Percentiles rank a stretch among this genome's conserved stretches.
These are phyloP conservation scores for Tapirus indicus DNA, from an alignment of 2,797 vertebrate species.

Conservation along the genomic window DNA sequence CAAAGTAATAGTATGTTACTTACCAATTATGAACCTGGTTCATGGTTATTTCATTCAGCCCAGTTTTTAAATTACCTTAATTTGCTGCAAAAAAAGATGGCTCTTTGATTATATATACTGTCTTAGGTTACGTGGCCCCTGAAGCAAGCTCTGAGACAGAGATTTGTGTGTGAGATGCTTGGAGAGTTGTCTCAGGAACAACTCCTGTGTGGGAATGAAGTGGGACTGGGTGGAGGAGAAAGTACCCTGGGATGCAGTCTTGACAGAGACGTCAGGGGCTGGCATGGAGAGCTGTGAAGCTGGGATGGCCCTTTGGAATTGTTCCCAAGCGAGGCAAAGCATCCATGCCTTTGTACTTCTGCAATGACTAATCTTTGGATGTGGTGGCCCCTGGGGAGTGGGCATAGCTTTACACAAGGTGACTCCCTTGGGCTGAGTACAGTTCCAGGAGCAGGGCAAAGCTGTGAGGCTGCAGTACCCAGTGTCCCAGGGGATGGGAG, in stretches of 20 bases:
- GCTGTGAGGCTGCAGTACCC: background rate
- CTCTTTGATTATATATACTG: background rate
- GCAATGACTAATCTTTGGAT: background rate
- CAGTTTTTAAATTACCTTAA: slow-evolving; percentile 15
- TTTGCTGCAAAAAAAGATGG: background rate
- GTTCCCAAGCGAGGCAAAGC: background rate
- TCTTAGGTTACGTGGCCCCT: background rate
- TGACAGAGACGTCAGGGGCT: background rate
- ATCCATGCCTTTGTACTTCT: background rate
- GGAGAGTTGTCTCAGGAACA: background rate
- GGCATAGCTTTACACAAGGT: background rate
- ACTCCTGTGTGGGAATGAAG: background rate
- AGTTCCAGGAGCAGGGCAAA: background rate
- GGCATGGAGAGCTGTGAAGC: background rate
- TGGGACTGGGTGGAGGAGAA: too few relatives aligned
- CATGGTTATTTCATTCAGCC: background rate
- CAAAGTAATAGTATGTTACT: background rate
- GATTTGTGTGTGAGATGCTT: background rate
- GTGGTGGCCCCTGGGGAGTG: background rate
- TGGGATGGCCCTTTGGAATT: background rate
- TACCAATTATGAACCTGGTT: background rate
- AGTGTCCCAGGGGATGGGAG: fast-evolving
- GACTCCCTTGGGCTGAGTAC: background rate
- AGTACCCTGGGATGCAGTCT: background rate
- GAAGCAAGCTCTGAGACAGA: background rate